Percentiles rank a stretch among this genome's conserved stretches.
Evolutionary conservation across 2,888 invertebrate species (phyloP).

Genomic region (Neoitamus cyanurus): DNA sequence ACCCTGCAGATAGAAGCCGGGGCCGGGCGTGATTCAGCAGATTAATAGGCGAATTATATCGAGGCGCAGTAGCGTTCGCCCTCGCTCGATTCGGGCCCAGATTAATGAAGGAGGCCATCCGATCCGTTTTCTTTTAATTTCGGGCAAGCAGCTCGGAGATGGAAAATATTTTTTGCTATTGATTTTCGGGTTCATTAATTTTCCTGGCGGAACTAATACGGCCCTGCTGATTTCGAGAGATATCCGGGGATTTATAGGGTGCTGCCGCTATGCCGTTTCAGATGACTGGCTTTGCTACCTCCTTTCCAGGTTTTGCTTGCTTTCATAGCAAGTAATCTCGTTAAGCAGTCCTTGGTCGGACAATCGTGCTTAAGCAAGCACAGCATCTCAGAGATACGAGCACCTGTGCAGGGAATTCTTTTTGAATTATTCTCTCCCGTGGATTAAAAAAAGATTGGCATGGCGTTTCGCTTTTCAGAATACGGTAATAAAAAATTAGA

Average conservation of each 20-base stretch:
- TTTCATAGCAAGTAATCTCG: background rate
- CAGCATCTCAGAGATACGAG: background rate
- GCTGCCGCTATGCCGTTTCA: background rate
- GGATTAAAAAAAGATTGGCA: too few relatives aligned
- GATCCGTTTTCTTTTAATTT: constrained; percentile 3
- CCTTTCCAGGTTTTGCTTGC: background rate
- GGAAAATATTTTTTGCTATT: background rate
- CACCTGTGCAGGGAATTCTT: background rate
- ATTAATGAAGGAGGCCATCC: background rate
- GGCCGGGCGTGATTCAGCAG: background rate
- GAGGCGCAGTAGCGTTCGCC: background rate
- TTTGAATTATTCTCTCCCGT: too few relatives aligned
- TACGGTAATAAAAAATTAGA: too few relatives aligned
- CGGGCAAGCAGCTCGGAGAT: background rate
- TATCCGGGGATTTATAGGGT: background rate
- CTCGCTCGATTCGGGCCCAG: background rate
- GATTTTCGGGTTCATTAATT: constrained; percentile 15
- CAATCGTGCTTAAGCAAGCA: background rate
- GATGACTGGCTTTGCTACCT: background rate
- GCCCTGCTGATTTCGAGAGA: background rate
- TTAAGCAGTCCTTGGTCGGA: background rate
- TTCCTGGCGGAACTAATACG: background rate
- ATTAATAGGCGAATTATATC: background rate
- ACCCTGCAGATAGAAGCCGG: background rate
- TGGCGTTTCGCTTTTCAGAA: too few relatives aligned